Evolutionary conservation across 2,888 invertebrate species (phyloP), one percentile per base, ranked within the genome.

Genomic region (Drosophila meridionalis): DNA sequence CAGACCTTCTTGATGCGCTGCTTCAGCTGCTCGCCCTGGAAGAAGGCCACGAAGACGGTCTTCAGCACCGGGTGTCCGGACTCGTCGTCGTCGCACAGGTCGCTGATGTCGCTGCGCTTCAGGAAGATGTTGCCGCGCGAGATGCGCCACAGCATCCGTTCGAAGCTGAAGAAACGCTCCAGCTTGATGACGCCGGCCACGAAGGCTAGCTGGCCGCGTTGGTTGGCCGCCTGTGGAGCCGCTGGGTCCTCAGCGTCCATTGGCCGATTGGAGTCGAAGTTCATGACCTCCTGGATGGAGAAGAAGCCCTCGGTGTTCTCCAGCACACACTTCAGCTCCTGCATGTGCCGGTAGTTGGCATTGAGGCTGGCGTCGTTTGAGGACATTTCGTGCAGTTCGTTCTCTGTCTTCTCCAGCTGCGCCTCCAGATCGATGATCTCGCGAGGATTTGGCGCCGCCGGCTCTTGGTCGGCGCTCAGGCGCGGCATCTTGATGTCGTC

Each of bases 361-460:
- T 98, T 97, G 88, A 99, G 93, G 90, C 97, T 98, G 71, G 98
- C 97, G 9, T 98, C 97, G 92, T 98, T 99, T 90, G 97, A 96
- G 70, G 98, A 98, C 76, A 99, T 95, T 93, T 99, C 99, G 62
- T 97, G 95, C 80, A 99, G 96, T 93, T 99, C 99, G 82, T 97
- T 97, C 93, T 99, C 99, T 30, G 98, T 97, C 94, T 98, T 98
- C 93, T 99, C 99, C 92, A 99, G 95, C 83, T 98, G 97, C 0
- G 97, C 97, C 95, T 97, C 93, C 28, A 93, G 90, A 71, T 97
- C 97, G 72, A 96, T 96, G 93, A 97, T 96, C 92, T 97, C 97
- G 48, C 96, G 94, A 0, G 96, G 96, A 89, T 95, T 95, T 0
- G 97, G 96, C 6, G 96, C 96, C 60, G 95, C 94, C 2, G 96